These are phyloP conservation scores for Bemisia tabaci DNA, from an alignment of 1,140 invertebrate genomes.

Conservation along the genomic window DNA sequence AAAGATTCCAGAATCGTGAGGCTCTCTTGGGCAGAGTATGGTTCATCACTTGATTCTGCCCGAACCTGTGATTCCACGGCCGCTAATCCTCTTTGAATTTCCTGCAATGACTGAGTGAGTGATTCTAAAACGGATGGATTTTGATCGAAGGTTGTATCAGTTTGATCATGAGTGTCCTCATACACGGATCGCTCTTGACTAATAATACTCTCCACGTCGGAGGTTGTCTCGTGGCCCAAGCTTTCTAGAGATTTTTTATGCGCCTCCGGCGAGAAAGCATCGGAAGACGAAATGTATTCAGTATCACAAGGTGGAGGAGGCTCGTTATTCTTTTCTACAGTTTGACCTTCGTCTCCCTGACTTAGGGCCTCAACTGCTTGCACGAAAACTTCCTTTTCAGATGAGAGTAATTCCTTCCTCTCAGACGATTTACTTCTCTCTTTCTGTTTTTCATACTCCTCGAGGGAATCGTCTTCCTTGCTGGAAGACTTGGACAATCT, in stretches of 20 bases:
- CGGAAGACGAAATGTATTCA: conserved; percentile 1
- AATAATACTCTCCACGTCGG: not conserved
- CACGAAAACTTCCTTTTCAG: too few relatives aligned
- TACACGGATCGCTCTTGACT: not conserved
- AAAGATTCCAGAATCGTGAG: conserved; percentile 30
- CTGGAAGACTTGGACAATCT: conserved; percentile 14
- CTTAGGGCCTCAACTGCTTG: too few relatives aligned
- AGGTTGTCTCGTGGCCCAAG: not conserved
- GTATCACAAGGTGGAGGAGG: conserved; percentile 4
- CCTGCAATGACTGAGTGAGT: conserved; percentile 23
- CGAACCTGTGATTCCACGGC: conserved; percentile 20
- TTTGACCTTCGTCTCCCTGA: too few relatives aligned
- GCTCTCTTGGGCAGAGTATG: conserved; percentile 17
- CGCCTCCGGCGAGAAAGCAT: not conserved
- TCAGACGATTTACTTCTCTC: not conserved
- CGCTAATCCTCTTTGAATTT: conserved; percentile 23
- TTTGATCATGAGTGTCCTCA: not conserved
- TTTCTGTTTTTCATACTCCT: conserved; percentile 18
- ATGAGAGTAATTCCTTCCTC: too few relatives aligned
- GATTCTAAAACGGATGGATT: conserved; percentile 20
- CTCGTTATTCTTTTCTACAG: conserved; percentile 4
- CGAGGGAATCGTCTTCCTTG: conserved; percentile 17
- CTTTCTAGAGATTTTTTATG: not conserved
- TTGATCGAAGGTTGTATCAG: not conserved
- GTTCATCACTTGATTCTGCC: conserved; percentile 17